Base-by-base conservation (phyloP, 2,797 vertebrate species). In the Nasua narica region DNA sequence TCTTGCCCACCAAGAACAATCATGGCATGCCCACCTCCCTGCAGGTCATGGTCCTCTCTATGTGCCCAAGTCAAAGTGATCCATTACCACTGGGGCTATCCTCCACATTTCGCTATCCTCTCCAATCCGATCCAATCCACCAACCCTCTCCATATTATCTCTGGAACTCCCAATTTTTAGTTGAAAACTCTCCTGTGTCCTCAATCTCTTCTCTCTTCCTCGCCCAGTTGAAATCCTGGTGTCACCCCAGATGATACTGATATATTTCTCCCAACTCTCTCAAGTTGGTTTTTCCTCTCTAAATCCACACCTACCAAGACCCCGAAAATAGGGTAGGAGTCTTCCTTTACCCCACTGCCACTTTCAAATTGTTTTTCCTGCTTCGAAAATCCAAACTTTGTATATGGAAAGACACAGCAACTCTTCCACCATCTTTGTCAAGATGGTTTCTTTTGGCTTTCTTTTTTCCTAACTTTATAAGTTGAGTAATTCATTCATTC, bases 391-490 rank as follows among this genome's bases (percentile, higher is more conserved):
- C 46, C 65, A 90, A 43, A 43, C 9, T 74, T 76, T 23, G 15
- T 43, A 14, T 12, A 32, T 10, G 21, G 10, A 52, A 81, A 93
- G 23, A 48, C 1, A 56, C 0, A 43, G 69, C 29, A 56, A 23
- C 11, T 65, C 19, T 35, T n/a, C 16, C 6, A 19, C 52, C 1
- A 29, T 58, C 52, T 91, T 67, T 35, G 4, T 67, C n/a, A 67
- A 37, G 18, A 67, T 21, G 65, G n/a, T 35, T 88, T 15, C 1
- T 58, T 74, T 86, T 50, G 32, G 4, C 82, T 90, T 91, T 78
- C 52, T 62, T 8, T 46, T 95, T 86, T 40, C 13, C 19, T 79
- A 69, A 77, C n/a, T 43, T 50, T 32, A 25, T 14, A 96, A 98
- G 96, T 74, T 77, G 29, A 77, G 86, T 91, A 54, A 82, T n/a